Percentiles rank a stretch among this genome's conserved stretches.
phyloP scores from a whole-genome alignment of 2,113 vertebrate genomes.

The Mormyrus iriodes region DNA sequence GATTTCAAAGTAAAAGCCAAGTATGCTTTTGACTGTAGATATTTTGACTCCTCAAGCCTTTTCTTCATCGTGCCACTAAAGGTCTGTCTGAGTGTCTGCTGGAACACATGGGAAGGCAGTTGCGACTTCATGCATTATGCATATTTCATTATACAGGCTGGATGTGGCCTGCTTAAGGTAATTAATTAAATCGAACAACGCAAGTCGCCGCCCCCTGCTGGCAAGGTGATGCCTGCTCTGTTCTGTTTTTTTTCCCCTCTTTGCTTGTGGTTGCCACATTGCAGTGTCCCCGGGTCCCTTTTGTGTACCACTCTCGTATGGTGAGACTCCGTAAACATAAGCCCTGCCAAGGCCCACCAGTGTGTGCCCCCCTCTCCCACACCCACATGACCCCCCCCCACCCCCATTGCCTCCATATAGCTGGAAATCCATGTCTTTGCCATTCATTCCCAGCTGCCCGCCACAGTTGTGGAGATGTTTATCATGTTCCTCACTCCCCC shows the following conservation, averaged over 20 bases:
- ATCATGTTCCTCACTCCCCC: constrained; percentile 16
- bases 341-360: constrained; percentile 15
- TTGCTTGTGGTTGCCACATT: constrained; percentile 26
- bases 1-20: background rate
- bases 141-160: constrained; percentile 5
- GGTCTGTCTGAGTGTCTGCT: background rate
- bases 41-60: background rate
- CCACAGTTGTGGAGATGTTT: constrained; percentile 9
- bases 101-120: too few relatives aligned
- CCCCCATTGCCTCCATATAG: background rate
- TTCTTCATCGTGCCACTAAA: background rate
- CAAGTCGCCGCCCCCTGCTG: background rate
- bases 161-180: background rate
- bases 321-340: constrained; percentile 20
- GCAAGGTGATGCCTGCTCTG: background rate
- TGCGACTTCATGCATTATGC: constrained; percentile 3
- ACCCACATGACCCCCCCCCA: background rate
- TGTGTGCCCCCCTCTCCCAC: background rate
- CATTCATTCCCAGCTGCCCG: background rate
- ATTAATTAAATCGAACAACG: constrained; percentile 17
- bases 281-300: constrained; percentile 6
- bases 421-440: background rate
- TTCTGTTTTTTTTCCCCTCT: background rate
- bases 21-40: background rate
- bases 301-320: constrained; percentile 16